These are phyloP conservation scores for Coendou prehensilis DNA, from an alignment of 2,797 vertebrate genomes.

Conservation along the genomic window DNA sequence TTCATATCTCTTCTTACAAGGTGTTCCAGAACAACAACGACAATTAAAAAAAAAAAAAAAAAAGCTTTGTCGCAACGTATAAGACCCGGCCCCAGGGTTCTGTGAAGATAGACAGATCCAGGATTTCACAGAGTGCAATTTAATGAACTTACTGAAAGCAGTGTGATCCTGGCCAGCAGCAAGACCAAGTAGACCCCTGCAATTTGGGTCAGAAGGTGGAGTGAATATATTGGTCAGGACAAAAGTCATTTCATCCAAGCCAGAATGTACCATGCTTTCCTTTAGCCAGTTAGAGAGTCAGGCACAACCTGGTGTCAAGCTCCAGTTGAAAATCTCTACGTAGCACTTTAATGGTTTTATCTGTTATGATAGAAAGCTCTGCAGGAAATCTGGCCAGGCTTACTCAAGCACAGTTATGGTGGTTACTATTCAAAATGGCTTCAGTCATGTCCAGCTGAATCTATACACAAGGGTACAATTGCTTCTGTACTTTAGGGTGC, in stretches of 20 bases:
- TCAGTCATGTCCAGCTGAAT: not conserved
- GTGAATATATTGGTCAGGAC: not conserved
- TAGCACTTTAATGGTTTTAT: not conserved
- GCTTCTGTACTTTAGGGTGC: not conserved
- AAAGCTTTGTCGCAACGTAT: too few relatives aligned
- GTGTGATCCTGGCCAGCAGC: rapidly evolving
- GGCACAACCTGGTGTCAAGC: not conserved
- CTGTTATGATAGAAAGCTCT: not conserved
- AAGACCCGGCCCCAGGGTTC: not conserved
- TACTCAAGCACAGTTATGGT: not conserved
- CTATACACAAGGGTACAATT: too few relatives aligned
- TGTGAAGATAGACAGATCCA: not conserved
- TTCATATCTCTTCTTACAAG: not conserved
- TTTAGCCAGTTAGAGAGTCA: not conserved
- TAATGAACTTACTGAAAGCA: not conserved
- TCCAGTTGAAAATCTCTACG: not conserved
- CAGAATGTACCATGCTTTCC: not conserved
- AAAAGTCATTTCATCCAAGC: not conserved
- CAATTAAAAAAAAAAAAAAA: not conserved
- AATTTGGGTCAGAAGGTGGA: not conserved
- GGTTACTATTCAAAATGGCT: not conserved
- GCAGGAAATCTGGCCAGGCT: not conserved
- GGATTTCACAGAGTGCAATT: not conserved
- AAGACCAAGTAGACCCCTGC: not conserved
- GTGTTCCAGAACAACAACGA: not conserved